Conservation (phyloP, 2,113 vertebrate species). For the Castor canadensis region DNA sequence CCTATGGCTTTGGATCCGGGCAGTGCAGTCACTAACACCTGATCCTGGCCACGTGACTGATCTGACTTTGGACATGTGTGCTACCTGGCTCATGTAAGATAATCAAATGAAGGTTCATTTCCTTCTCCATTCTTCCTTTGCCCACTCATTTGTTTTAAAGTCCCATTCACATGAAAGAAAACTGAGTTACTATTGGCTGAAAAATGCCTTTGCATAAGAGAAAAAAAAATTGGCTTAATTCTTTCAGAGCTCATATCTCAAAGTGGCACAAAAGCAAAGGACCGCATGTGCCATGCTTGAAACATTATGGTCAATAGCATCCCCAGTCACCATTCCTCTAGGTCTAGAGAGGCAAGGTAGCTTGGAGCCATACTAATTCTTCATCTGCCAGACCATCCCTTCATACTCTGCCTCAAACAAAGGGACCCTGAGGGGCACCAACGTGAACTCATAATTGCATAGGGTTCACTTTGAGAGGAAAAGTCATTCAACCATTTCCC, state of each 20-base stretch:
- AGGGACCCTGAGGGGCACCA: neutral
- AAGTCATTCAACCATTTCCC: slow-evolving; percentile 23
- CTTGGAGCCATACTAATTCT: neutral
- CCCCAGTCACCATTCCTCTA: neutral
- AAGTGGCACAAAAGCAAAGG: slow-evolving; percentile 17
- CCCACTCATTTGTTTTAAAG: slow-evolving; percentile 23
- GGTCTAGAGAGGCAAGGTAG: neutral
- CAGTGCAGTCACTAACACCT: neutral
- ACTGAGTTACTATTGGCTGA: neutral
- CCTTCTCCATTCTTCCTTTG: neutral
- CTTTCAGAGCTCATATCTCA: slow-evolving; percentile 23
- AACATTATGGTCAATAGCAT: neutral
- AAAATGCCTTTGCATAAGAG: slow-evolving; percentile 22
- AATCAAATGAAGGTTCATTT: neutral
- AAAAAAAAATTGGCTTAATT: slow-evolving; percentile 20
- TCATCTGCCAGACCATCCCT: neutral
- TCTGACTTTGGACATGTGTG: slow-evolving; percentile 22
- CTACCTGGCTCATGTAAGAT: neutral
- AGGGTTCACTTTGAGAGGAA: slow-evolving; percentile 21
- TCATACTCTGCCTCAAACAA: neutral
- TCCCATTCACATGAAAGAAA: neutral
- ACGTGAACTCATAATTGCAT: neutral
- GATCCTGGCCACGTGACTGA: neutral
- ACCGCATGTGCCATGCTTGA: rapidly evolving
- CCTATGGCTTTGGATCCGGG: neutral